Percentiles rank a stretch among this genome's conserved stretches.
These are phyloP conservation scores for Bombus vancouverensis DNA, from an alignment of 1,140 invertebrate genomes.

Conservation along the genomic window DNA sequence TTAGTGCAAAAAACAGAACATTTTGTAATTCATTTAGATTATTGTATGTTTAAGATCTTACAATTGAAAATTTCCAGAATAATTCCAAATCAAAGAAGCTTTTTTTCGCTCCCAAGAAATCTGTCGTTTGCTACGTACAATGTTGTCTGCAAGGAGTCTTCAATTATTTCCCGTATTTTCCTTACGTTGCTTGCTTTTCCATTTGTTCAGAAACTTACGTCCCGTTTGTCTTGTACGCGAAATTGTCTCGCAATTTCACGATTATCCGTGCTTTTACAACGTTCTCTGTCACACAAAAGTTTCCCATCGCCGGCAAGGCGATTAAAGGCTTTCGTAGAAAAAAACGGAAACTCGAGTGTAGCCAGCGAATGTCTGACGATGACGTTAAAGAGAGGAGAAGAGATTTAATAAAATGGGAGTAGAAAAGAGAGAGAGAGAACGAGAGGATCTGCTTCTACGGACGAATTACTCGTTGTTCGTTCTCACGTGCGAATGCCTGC, in stretches of 20 bases:
- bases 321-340: not conserved
- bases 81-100: too few species aligned
- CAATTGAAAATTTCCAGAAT: too few species aligned
- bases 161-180: too few species aligned
- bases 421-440: not conserved
- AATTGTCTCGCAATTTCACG: not conserved
- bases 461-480: slow-evolving; percentile 1
- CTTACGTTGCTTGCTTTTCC: not conserved
- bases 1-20: too few species aligned
- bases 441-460: not conserved
- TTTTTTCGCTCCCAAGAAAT: too few species aligned
- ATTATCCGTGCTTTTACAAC: not conserved
- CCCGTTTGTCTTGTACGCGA: too few species aligned
- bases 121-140: too few species aligned
- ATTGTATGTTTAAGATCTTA: too few species aligned
- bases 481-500: slow-evolving; percentile 31
- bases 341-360: not conserved
- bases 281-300: not conserved
- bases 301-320: not conserved
- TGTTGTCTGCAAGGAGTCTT: too few species aligned
- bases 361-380: not conserved
- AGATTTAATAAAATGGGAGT: slow-evolving; percentile 19
- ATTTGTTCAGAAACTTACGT: not conserved
- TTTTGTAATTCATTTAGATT: too few species aligned
- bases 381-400: slow-evolving; percentile 16